phyloP scores from a whole-genome alignment of 2,888 invertebrate species.

The Trichogramma dendrolimi region DNA sequence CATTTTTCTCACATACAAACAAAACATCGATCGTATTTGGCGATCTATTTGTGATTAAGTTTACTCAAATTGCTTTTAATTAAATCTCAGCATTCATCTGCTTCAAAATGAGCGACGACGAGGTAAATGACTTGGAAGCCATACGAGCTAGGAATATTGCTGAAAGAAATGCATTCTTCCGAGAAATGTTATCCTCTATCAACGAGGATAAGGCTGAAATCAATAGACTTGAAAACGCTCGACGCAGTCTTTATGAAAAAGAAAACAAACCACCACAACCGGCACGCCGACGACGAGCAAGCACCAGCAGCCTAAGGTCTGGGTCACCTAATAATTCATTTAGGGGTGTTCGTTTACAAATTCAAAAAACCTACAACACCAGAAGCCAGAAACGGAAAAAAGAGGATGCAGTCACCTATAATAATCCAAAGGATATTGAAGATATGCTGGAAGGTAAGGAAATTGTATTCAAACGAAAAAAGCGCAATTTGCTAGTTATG shows the following conservation, averaged over 20 bases:
- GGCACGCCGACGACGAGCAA: constrained; percentile 15
- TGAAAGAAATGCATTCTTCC: constrained; percentile 38
- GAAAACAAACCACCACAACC: constrained; percentile 35
- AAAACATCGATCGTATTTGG: not conserved
- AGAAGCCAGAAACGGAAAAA: constrained; percentile 32
- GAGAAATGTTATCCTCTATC: constrained; percentile 5
- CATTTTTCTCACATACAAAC: not conserved
- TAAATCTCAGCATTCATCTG: too few relatives aligned
- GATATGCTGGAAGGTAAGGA: constrained; percentile 8
- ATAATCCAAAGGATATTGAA: constrained; percentile 23
- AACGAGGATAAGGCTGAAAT: constrained; percentile 30
- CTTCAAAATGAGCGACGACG: constrained; percentile 18
- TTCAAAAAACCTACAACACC: constrained; percentile 38
- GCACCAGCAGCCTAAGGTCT: constrained; percentile 4
- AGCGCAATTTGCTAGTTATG: constrained; percentile 34
- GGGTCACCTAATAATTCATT: constrained; percentile 3
- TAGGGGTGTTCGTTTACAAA: constrained; percentile 5
- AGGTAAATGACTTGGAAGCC: constrained; percentile 41
- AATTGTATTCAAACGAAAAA: constrained; percentile 28
- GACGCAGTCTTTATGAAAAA: constrained; percentile 24
- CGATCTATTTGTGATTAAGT: too few relatives aligned
- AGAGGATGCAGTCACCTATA: constrained; percentile 5
- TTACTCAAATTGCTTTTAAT: too few relatives aligned
- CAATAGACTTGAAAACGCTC: constrained; percentile 27
- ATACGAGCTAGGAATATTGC: constrained; percentile 44